Evolutionary conservation across 1,140 invertebrate genomes (phyloP).

Genomic region (Macrotrachela quadricornifera): DNA sequence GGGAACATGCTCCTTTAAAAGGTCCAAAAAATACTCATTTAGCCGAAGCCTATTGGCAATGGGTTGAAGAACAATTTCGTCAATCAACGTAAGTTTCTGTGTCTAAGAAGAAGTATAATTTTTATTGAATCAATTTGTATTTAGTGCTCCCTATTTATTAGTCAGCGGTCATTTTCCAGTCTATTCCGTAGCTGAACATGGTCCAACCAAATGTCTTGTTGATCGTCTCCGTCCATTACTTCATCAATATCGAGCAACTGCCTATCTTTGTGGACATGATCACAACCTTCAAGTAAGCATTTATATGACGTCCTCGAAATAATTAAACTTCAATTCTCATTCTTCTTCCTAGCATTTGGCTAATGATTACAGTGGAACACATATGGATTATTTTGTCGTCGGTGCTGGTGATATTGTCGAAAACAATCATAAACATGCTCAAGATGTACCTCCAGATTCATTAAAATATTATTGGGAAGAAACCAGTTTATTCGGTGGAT

Average conservation of each 20-base stretch:
- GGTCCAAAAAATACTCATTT: constrained; percentile 12
- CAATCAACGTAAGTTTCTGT: no score
- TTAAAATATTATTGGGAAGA: constrained; percentile 24
- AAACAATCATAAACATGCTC: constrained; percentile 15
- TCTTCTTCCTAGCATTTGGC: constrained; percentile 30
- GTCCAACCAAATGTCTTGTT: constrained; percentile 29
- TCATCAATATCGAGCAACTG: constrained; percentile 29
- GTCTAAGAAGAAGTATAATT: no score
- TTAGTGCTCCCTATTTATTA: constrained; percentile 25
- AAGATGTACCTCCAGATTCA: constrained; percentile 18
- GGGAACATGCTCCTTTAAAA: constrained; percentile 14
- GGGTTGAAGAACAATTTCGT: no score
- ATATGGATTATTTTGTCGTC: constrained; percentile 25
- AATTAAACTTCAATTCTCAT: constrained; percentile 20
- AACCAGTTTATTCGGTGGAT: constrained; percentile 19
- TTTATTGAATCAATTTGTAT: no score
- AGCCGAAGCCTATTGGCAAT: no score
- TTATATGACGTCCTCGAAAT: constrained; percentile 18
- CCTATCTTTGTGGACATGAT: constrained; percentile 35
- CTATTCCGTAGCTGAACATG: constrained; percentile 33
- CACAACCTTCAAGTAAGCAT: constrained; percentile 24
- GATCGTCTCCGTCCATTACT: constrained; percentile 28
- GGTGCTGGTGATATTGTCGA: constrained; percentile 29
- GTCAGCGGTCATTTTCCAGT: constrained; percentile 36
- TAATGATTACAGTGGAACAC: neutral